These are phyloP conservation scores for Chrysodeixis includens DNA, from an alignment of 2,888 invertebrate genomes.

Conservation along the genomic window DNA sequence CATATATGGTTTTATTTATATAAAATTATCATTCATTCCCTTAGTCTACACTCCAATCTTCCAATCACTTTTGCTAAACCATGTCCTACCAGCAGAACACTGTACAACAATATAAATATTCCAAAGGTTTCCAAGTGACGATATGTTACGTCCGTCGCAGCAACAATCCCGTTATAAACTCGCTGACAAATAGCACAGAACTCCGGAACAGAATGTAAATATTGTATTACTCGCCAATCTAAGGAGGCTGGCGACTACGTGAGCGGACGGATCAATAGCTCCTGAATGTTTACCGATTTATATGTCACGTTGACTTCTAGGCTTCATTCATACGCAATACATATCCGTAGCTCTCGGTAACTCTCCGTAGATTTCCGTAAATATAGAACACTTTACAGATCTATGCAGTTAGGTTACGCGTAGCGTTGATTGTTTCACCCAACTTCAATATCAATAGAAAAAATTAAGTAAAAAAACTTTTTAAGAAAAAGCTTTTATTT, in stretches of 20 bases:
- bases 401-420: too few species aligned
- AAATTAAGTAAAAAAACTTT: too few species aligned
- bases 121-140: neutral
- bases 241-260: conserved; percentile 2
- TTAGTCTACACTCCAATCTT: neutral
- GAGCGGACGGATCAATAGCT: neutral
- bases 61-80: neutral
- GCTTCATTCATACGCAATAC: neutral
- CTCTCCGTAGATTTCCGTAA: too few species aligned
- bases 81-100: neutral
- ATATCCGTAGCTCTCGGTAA: too few species aligned
- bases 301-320: neutral
- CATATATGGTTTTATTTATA: too few species aligned
- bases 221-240: neutral
- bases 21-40: too few species aligned
- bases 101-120: neutral
- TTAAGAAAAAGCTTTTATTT: too few species aligned
- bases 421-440: too few species aligned
- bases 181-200: neutral
- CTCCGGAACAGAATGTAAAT: neutral
- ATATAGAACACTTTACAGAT: too few species aligned
- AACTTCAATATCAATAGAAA: too few species aligned
- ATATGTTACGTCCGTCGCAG: neutral
- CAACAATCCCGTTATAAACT: neutral
- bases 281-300: conserved; percentile 3